Evolutionary conservation across 2,888 invertebrate genomes (phyloP).

Genomic region (Apodemia mormo): DNA sequence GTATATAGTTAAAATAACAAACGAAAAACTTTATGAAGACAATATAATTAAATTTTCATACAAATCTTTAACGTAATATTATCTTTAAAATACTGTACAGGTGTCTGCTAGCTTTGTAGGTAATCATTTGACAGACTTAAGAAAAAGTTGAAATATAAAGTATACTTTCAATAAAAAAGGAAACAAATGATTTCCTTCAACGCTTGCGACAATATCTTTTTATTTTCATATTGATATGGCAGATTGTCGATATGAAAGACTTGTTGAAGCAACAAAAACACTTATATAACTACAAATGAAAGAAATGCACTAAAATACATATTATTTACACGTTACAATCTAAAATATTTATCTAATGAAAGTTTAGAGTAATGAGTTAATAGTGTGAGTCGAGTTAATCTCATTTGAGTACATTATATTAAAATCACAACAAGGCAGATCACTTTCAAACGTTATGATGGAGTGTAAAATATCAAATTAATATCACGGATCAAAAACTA

Average conservation of each 20-base stretch:
- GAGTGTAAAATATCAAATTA: neutral
- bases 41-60: constrained; percentile 88
- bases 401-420: constrained; percentile 74
- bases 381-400: constrained; percentile 61
- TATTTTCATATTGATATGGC: constrained; percentile 84
- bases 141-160: constrained; percentile 39
- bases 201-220: constrained; percentile 62
- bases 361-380: constrained; percentile 53
- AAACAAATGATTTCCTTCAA: constrained; percentile 66
- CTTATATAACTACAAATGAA: constrained; percentile 61
- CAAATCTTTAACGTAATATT: constrained; percentile 90
- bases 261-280: constrained; percentile 61
- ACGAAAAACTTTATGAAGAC: constrained; percentile 75
- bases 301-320: constrained; percentile 70
- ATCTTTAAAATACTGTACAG: constrained; percentile 91
- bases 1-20: constrained; percentile 37
- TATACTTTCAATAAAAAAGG: constrained; percentile 31
- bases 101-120: constrained; percentile 63
- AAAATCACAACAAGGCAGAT: constrained; percentile 76
- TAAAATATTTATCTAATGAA: constrained; percentile 48
- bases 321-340: constrained; percentile 52
- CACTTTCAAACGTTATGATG: constrained; percentile 42
- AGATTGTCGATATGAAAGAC: constrained; percentile 85
- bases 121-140: constrained; percentile 57
- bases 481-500: constrained; percentile 3